Evolutionary conservation across 2,888 invertebrate species (phyloP).

Genomic region (Harmothoe impar): DNA sequence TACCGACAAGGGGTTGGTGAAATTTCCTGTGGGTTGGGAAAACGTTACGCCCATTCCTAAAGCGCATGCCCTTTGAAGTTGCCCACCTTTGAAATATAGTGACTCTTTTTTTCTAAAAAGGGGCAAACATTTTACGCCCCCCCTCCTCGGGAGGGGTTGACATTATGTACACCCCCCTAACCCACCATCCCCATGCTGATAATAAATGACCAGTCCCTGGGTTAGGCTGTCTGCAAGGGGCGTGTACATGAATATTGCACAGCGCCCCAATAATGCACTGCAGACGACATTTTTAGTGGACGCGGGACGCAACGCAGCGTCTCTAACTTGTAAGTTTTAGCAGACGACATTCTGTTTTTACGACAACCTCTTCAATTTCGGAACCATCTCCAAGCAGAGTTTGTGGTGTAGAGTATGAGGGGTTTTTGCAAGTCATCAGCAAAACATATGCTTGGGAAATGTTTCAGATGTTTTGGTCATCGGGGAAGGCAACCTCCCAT

Average conservation of each 20-base stretch:
- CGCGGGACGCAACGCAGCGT: background rate
- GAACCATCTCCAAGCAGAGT: background rate
- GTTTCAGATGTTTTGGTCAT: background rate
- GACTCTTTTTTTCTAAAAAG: no score
- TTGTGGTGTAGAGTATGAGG: background rate
- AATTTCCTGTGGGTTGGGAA: no score
- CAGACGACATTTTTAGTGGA: background rate
- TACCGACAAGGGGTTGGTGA: no score
- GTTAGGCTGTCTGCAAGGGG: background rate
- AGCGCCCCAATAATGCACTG: background rate
- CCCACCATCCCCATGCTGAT: no score
- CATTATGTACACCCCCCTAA: no score
- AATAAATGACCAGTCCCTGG: no score
- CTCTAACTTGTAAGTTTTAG: background rate
- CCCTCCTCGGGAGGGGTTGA: no score
- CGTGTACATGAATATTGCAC: background rate
- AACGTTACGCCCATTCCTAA: no score
- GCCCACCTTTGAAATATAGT: no score
- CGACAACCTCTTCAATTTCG: background rate
- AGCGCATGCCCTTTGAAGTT: no score
- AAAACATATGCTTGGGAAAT: background rate
- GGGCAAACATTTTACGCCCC: no score
- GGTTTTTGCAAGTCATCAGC: background rate
- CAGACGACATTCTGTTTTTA: constrained; percentile 13
- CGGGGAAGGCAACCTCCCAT: no score